These are phyloP conservation scores for Montipora capricornis DNA, from an alignment of 64 coral and sea anemone genomes.

Conservation along the genomic window DNA sequence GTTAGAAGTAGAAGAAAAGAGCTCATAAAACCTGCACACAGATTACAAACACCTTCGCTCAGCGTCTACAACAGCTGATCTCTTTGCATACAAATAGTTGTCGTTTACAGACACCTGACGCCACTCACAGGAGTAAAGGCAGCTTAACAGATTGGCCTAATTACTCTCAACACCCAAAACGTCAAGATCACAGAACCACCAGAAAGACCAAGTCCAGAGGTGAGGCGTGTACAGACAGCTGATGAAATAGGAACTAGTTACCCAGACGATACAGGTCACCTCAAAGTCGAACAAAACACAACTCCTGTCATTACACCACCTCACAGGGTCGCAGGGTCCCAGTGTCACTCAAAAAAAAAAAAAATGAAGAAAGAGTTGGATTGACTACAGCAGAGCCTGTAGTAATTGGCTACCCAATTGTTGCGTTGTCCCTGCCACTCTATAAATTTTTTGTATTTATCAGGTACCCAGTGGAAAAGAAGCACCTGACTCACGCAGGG, in stretches of 20 bases:
- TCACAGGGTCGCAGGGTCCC: constrained; percentile 4
- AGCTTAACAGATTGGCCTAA: constrained; percentile 23
- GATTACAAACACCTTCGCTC: too few species aligned
- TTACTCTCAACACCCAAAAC: constrained; percentile 43
- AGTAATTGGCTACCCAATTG: constrained; percentile 1
- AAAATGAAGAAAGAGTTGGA: constrained; percentile 36
- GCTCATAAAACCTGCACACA: too few species aligned
- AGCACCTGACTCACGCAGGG: not conserved
- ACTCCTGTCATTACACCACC: constrained; percentile 13
- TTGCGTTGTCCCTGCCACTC: not conserved
- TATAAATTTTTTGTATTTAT: too few species aligned
- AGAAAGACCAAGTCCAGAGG: not conserved
- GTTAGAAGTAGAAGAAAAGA: too few species aligned
- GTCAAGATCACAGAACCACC: constrained; percentile 30
- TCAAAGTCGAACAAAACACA: constrained; percentile 17
- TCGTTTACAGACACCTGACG: not conserved
- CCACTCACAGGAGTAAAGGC: constrained; percentile 33
- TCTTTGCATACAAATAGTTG: too few species aligned
- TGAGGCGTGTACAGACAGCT: not conserved
- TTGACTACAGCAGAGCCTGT: not conserved
- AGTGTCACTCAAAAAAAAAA: not conserved
- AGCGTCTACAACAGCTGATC: too few species aligned
- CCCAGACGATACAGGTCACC: constrained; percentile 6
- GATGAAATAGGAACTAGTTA: constrained; percentile 22
- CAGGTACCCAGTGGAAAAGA: constrained; percentile 13